Evolutionary conservation across 2,888 invertebrate species (phyloP).

Genomic region (Nesidiocoris tenuis): DNA sequence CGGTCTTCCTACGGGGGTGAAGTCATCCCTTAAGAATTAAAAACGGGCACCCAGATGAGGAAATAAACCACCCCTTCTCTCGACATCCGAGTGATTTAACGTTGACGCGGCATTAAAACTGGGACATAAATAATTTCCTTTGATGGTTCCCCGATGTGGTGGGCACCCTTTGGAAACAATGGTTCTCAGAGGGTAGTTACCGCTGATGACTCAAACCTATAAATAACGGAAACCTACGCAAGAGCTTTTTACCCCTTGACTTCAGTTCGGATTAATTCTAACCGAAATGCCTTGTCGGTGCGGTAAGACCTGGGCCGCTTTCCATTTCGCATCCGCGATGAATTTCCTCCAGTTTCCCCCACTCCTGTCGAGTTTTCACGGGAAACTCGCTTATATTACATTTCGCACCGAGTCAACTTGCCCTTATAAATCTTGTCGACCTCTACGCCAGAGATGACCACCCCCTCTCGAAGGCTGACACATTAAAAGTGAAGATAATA

Average conservation of each 20-base stretch:
- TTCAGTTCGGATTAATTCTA: slow-evolving; percentile 46
- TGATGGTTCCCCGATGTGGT: slow-evolving; percentile 42
- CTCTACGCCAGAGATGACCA: neutral
- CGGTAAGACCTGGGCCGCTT: slow-evolving; percentile 45
- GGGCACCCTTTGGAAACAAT: slow-evolving; percentile 44
- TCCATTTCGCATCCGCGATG: neutral
- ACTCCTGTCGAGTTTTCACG: neutral
- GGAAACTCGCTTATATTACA: slow-evolving; percentile 43
- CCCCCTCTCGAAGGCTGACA: slow-evolving; percentile 35
- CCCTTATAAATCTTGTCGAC: slow-evolving; percentile 34
- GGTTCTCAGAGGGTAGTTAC: slow-evolving; percentile 42
- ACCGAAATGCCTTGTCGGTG: slow-evolving; percentile 45
- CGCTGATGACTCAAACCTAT: slow-evolving; percentile 48
- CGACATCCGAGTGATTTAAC: slow-evolving; percentile 46
- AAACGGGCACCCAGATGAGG: slow-evolving; percentile 44
- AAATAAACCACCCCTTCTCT: neutral
- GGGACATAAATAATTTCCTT: slow-evolving; percentile 49
- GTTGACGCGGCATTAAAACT: slow-evolving; percentile 50
- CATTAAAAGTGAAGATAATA: slow-evolving; percentile 46
- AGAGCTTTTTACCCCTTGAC: neutral
- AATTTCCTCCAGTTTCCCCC: slow-evolving; percentile 9
- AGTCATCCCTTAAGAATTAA: slow-evolving; percentile 48
- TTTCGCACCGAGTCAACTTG: slow-evolving; percentile 39
- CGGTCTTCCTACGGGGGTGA: neutral
- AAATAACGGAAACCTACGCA: slow-evolving; percentile 45